Percentiles rank a stretch among this genome's conserved stretches.
Conservation (phyloP, 2,888 invertebrate genomes). For the Malthinus flaveolus region DNA sequence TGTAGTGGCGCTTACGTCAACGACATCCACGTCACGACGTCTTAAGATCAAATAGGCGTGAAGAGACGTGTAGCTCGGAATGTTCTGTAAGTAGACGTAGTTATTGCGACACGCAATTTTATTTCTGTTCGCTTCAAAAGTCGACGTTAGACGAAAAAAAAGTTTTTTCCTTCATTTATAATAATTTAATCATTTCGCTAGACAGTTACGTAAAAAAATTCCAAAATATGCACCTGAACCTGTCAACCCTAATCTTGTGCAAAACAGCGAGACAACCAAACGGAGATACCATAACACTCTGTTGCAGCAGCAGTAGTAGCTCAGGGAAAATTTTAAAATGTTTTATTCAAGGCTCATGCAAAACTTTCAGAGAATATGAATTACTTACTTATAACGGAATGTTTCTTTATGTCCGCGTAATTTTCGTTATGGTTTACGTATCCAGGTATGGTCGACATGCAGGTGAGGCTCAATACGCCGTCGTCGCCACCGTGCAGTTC, state of each 20-base stretch:
- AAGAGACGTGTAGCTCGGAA: too few relatives aligned
- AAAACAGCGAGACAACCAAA: not conserved
- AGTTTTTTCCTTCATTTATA: too few relatives aligned
- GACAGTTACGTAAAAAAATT: too few relatives aligned
- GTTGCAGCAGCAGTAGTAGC: conserved; percentile 1
- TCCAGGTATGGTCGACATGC: conserved; percentile 77
- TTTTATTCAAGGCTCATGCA: conserved; percentile 3
- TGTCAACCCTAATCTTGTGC: not conserved
- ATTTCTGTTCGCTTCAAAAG: too few relatives aligned
- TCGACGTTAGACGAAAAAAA: too few relatives aligned
- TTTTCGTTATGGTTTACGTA: conserved; percentile 71
- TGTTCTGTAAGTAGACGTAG: too few relatives aligned
- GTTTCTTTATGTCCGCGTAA: conserved; percentile 74
- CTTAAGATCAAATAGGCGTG: too few relatives aligned
- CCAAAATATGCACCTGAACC: not conserved
- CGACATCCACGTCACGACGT: too few relatives aligned
- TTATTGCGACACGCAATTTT: too few relatives aligned
- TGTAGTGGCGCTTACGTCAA: too few relatives aligned
- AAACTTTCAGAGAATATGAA: conserved; percentile 13
- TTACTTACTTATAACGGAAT: conserved; percentile 71
- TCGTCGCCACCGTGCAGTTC: conserved; percentile 71
- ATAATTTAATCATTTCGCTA: too few relatives aligned
- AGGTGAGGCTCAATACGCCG: conserved; percentile 72
- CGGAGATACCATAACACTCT: conserved; percentile 4
- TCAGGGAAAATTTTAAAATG: not conserved